phyloP scores from a whole-genome alignment of 2,113 vertebrate genomes.

The Meriones unguiculatus region DNA sequence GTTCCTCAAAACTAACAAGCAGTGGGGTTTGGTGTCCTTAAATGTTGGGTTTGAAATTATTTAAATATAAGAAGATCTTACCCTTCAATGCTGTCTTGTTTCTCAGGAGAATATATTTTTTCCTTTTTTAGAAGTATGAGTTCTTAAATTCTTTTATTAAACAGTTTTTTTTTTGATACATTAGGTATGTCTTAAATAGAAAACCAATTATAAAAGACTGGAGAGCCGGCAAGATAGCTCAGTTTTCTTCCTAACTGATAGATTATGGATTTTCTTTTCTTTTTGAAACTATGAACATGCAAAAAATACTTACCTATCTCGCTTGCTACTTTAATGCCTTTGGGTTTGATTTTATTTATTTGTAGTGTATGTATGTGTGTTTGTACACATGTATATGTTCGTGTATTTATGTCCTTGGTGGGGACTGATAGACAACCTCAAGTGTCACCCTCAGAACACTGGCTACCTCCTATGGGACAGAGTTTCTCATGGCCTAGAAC shows the following conservation, averaged over 20 bases:
- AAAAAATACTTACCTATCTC: conserved; percentile 17
- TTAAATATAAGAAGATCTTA: conserved; percentile 34
- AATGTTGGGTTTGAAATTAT: conserved; percentile 69
- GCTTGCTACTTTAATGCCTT: conserved; percentile 54
- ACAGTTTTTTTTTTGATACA: conserved; percentile 41
- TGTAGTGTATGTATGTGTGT: neutral
- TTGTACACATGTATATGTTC: too few relatives aligned
- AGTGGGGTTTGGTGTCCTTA: conserved; percentile 69
- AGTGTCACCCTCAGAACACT: neutral
- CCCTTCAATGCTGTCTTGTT: conserved; percentile 4
- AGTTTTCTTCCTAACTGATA: conserved; percentile 24
- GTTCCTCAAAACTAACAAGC: conserved; percentile 44
- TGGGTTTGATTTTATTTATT: conserved; percentile 25
- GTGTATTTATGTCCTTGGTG: neutral
- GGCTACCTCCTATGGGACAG: neutral
- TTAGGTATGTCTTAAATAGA: conserved; percentile 44
- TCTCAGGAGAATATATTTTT: neutral
- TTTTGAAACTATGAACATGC: conserved; percentile 23
- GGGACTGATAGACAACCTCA: neutral
- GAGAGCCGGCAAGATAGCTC: neutral
- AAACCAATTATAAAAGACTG: conserved; percentile 7
- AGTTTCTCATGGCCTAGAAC: neutral
- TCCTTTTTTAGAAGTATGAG: conserved; percentile 18
- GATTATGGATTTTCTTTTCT: neutral
- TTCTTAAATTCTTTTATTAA: neutral